Evolutionary conservation across 2,888 invertebrate species (phyloP).

Genomic region (Hyppa rectilinea): DNA sequence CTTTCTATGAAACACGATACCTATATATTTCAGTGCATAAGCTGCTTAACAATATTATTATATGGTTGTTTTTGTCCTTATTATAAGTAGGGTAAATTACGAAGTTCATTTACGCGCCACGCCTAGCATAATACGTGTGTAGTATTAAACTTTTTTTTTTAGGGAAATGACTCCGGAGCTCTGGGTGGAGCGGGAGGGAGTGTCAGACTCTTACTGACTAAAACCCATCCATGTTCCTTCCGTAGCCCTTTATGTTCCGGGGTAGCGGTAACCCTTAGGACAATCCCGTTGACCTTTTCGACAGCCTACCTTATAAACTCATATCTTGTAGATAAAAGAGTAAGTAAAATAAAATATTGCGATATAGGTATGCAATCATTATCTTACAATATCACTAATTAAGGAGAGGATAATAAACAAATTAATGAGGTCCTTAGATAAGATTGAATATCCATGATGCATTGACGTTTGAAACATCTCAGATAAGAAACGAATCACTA

Average conservation of each 20-base stretch:
- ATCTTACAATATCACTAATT: slow-evolving; percentile 26
- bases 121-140: neutral
- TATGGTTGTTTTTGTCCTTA: slow-evolving; percentile 36
- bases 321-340: too few species aligned
- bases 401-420: slow-evolving; percentile 14
- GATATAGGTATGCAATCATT: neutral
- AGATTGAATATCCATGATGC: slow-evolving; percentile 3
- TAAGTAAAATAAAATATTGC: slow-evolving; percentile 6
- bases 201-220: too few species aligned
- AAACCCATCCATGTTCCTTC: too few species aligned
- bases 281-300: too few species aligned
- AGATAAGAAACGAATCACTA: slow-evolving; percentile 40
- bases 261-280: too few species aligned
- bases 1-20: slow-evolving; percentile 74
- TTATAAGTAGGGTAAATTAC: slow-evolving; percentile 13
- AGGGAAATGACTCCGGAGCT: too few species aligned
- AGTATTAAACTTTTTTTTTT: too few species aligned
- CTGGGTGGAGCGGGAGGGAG: too few species aligned
- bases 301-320: too few species aligned
- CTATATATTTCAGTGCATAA: slow-evolving; percentile 61
- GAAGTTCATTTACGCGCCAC: neutral
- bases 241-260: too few species aligned
- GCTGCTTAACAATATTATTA: slow-evolving; percentile 59
- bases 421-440: slow-evolving; percentile 22
- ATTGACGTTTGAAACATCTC: slow-evolving; percentile 19